These are phyloP conservation scores for Cheirogaleus medius DNA, from an alignment of 2,113 vertebrate species.

Conservation along the genomic window DNA sequence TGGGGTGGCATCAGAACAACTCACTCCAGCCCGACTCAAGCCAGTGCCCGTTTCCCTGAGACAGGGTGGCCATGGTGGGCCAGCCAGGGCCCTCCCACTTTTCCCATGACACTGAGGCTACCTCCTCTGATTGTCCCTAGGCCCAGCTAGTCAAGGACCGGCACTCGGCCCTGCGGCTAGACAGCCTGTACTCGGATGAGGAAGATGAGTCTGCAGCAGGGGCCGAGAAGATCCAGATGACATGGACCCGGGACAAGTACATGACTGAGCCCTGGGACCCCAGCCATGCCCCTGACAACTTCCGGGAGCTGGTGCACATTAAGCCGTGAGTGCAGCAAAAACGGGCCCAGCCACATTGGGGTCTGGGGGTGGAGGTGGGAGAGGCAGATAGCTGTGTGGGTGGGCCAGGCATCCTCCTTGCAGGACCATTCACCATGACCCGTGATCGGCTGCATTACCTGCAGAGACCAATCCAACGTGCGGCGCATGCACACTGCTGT, in stretches of 20 bases:
- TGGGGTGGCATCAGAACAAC: background rate
- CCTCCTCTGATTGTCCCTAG: constrained; percentile 78
- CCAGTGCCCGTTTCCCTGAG: background rate
- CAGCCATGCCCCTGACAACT: constrained; percentile 91
- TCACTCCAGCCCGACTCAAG: background rate
- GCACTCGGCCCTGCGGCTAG: constrained; percentile 93
- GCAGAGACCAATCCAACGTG: constrained; percentile 96
- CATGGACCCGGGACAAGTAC: constrained; percentile 95
- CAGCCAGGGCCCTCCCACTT: background rate
- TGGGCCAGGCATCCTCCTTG: background rate
- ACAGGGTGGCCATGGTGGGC: background rate
- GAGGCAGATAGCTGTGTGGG: too few species aligned
- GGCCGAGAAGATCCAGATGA: constrained; percentile 96
- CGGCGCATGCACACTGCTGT: constrained; percentile 98
- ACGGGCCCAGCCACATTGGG: background rate
- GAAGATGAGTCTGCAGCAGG: constrained; percentile 91
- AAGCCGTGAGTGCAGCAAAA: constrained; percentile 92
- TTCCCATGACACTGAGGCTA: background rate
- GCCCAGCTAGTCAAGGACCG: constrained; percentile 98
- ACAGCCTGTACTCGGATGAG: constrained; percentile 95
- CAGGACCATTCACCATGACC: background rate
- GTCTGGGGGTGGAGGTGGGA: background rate
- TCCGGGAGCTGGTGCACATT: constrained; percentile 95
- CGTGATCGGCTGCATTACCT: background rate
- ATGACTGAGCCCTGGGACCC: constrained; percentile 88